A percentile compares a stretch with the other conserved stretches of the same genome.
phyloP scores from a whole-genome alignment of 2,888 invertebrate genomes.

The Hirtodrosophila histrioides region DNA sequence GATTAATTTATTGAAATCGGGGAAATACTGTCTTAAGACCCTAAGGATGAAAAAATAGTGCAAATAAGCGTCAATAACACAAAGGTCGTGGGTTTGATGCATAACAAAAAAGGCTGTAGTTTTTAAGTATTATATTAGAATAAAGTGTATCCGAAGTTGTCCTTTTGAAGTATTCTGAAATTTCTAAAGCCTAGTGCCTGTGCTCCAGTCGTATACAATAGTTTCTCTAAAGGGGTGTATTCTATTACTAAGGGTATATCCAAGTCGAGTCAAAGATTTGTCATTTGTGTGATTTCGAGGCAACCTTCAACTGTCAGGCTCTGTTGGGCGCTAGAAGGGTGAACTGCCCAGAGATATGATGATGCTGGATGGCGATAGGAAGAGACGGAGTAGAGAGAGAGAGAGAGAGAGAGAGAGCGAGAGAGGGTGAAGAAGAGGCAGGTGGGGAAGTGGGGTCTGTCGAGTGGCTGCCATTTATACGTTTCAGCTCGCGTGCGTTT shows the following conservation, averaged over 20 bases:
- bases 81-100: too few species aligned
- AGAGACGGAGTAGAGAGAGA: conserved; percentile 3
- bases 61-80: too few species aligned
- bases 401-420: not conserved
- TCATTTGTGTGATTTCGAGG: conserved; percentile 50
- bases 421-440: not conserved
- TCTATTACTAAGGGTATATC: conserved; percentile 13
- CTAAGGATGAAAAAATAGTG: too few species aligned
- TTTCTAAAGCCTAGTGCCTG: too few species aligned
- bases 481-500: conserved; percentile 79
- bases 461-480: conserved; percentile 75
- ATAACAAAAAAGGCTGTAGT: too few species aligned
- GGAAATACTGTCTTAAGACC: too few species aligned
- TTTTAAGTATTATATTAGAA: too few species aligned
- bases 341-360: conserved; percentile 62
- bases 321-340: conserved; percentile 72
- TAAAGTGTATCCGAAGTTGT: too few species aligned
- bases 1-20: too few species aligned
- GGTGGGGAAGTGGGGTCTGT: conserved; percentile 2
- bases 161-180: too few species aligned
- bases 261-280: conserved; percentile 7
- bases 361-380: conserved; percentile 53
- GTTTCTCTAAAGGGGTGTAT: too few species aligned
- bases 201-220: too few species aligned
- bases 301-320: conserved; percentile 74